Evolutionary conservation across 2,888 invertebrate genomes (phyloP), one percentile per base, ranked within the genome.

Genomic region (Lamproptera curius): DNA sequence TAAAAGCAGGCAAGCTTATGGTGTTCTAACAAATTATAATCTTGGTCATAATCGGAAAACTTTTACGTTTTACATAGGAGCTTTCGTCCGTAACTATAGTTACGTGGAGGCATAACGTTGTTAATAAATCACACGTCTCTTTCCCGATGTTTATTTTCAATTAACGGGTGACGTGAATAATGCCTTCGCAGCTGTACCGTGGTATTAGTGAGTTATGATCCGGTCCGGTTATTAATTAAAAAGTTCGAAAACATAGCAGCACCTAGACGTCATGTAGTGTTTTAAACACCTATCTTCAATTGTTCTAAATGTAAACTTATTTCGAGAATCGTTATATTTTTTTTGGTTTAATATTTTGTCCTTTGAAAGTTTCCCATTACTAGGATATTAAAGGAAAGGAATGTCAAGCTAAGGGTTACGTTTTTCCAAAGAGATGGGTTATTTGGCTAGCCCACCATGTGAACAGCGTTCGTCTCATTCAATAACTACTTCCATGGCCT

Each of bases 101-200:
- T 23, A 46, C 23, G 40, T 31, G 16, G 38, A 36, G 28, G 50
- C 52, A 52, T 55, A 54, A 47, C 59, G 57, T 58, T 60, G 68
- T 70, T 67, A 73, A 76, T 73, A 68, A 70, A 69, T 68, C 65
- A 67, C 59, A 56, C 49, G 63, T 53, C 60, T 63, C 67, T 62
- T 62, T 73, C 65, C 58, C 68, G 58, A 62, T 80, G 80, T 79
- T 80, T 80, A 74, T 77, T 79, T 79, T 80, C 78, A 76, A 80
- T 80, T 80, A 78, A 69, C 62, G 69, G 57, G 59, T 63, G 16
- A 31, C 54, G 53, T 63, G 65, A 63, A 63, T 63, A 65, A 67
- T 64, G 60, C 70, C 57, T 59, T 61, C 64, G 65, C 70, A 69
- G 67, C 67, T 69, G 69, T 63, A 62, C 58, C 58, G 52, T 53